phyloP scores from a whole-genome alignment of 2,113 vertebrate genomes.

The Cyanistes caeruleus region DNA sequence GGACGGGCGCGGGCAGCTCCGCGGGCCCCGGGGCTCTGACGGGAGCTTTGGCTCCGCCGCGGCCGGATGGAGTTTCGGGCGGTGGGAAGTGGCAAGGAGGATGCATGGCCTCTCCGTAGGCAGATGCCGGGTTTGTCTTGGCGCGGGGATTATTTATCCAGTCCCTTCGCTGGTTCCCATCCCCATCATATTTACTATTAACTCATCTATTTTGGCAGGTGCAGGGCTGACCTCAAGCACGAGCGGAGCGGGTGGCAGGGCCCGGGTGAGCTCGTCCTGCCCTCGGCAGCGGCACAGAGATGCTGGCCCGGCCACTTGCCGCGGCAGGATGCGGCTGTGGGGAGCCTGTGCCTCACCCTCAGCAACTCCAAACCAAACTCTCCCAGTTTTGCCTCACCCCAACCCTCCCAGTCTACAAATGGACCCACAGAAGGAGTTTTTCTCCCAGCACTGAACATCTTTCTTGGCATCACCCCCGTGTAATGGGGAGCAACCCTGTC shows the following conservation, averaged over 20 bases:
- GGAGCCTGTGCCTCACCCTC: neutral
- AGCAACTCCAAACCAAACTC: neutral
- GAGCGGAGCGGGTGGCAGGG: neutral
- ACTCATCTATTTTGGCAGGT: slow-evolving; percentile 72
- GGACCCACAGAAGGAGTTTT: neutral
- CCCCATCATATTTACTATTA: slow-evolving; percentile 39
- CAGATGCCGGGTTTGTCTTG: slow-evolving; percentile 59
- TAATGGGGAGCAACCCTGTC: neutral
- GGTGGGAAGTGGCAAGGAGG: slow-evolving; percentile 27
- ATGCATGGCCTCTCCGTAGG: slow-evolving; percentile 7
- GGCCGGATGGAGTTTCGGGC: slow-evolving; percentile 23
- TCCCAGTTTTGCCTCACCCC: neutral
- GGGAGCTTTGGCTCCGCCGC: neutral
- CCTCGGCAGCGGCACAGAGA: neutral
- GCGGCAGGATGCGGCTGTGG: neutral
- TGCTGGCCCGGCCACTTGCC: accelerated
- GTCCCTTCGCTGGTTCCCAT: slow-evolving; percentile 33
- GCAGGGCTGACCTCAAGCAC: slow-evolving; percentile 48
- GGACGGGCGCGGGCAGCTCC: neutral
- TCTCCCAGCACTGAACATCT: neutral
- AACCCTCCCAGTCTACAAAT: neutral
- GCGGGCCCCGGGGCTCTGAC: neutral
- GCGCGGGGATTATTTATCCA: slow-evolving; percentile 53
- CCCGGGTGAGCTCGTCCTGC: neutral
- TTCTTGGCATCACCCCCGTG: accelerated